A percentile compares a stretch with the other conserved stretches of the same genome.
Conservation (phyloP, 35 echinoderm and acorn worm species). For the Lytechinus variegatus region DNA sequence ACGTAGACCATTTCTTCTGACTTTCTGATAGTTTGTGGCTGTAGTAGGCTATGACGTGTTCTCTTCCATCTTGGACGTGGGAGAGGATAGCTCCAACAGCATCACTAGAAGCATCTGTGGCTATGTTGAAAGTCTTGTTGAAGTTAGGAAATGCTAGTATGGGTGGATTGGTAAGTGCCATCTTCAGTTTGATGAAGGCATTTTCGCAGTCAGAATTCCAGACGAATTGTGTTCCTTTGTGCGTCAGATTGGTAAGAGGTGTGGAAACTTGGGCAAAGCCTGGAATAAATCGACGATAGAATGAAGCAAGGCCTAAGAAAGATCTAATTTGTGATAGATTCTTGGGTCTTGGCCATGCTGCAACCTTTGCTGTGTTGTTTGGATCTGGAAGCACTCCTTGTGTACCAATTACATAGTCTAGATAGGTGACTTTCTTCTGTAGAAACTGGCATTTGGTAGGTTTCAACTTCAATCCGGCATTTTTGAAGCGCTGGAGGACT, state of each 20-base stretch:
- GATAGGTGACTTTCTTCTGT: conserved; percentile 48
- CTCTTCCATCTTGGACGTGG: conserved; percentile 70
- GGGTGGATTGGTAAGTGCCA: conserved; percentile 58
- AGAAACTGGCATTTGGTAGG: conserved; percentile 66
- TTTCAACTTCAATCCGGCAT: conserved; percentile 62
- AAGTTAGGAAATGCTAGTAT: conserved; percentile 72
- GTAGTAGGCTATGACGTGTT: conserved; percentile 68
- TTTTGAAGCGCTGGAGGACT: conserved; percentile 45
- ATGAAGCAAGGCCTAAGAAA: conserved; percentile 45
- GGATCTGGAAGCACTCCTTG: conserved; percentile 49
- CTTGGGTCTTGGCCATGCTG: conserved; percentile 30
- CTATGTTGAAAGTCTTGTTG: conserved; percentile 50
- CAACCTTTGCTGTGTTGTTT: conserved; percentile 16
- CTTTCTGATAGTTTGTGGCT: conserved; percentile 56
- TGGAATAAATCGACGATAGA: conserved; percentile 44
- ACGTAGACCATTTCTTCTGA: conserved; percentile 61
- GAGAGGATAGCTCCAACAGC: conserved; percentile 73
- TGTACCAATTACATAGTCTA: conserved; percentile 49
- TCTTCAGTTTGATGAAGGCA: conserved; percentile 50
- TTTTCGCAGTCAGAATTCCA: conserved; percentile 45
- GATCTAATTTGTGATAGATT: conserved; percentile 21
- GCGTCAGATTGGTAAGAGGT: conserved; percentile 41
- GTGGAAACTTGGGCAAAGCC: conserved; percentile 44
- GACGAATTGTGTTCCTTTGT: conserved; percentile 41
- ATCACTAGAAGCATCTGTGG: conserved; percentile 58